These are phyloP conservation scores for Chrysolina haemoptera DNA, from an alignment of 2,888 invertebrate species.

Conservation along the genomic window DNA sequence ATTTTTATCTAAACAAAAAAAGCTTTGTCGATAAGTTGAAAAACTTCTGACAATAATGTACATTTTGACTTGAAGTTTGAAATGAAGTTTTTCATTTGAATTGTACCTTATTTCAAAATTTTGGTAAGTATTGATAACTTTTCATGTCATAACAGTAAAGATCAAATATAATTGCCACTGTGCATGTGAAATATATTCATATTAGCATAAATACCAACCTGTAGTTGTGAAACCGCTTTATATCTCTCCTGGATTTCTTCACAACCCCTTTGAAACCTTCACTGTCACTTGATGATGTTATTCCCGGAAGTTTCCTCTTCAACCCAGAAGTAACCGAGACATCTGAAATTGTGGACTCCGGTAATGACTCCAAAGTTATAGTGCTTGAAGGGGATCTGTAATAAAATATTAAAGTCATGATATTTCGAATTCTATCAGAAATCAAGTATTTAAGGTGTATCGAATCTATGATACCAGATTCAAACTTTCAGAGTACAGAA, in stretches of 20 bases:
- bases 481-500: background rate
- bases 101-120: background rate
- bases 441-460: background rate
- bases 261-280: background rate
- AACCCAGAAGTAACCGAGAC: constrained; percentile 1
- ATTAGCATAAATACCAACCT: background rate
- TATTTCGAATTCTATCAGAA: background rate
- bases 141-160: background rate
- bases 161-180: background rate
- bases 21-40: too few relatives aligned
- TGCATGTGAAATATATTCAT: background rate
- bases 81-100: background rate
- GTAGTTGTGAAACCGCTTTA: background rate
- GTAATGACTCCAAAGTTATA: background rate
- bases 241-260: background rate
- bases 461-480: background rate
- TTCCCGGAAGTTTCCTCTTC: constrained; percentile 6
- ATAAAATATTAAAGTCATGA: background rate
- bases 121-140: background rate
- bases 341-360: background rate
- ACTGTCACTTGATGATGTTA: constrained; percentile 21
- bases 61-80: background rate
- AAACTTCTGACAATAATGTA: too few relatives aligned
- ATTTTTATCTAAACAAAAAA: too few relatives aligned
- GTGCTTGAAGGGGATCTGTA: background rate